phyloP scores from a whole-genome alignment of 1,140 invertebrate species.

The Pseudomyrmex gracilis region DNA sequence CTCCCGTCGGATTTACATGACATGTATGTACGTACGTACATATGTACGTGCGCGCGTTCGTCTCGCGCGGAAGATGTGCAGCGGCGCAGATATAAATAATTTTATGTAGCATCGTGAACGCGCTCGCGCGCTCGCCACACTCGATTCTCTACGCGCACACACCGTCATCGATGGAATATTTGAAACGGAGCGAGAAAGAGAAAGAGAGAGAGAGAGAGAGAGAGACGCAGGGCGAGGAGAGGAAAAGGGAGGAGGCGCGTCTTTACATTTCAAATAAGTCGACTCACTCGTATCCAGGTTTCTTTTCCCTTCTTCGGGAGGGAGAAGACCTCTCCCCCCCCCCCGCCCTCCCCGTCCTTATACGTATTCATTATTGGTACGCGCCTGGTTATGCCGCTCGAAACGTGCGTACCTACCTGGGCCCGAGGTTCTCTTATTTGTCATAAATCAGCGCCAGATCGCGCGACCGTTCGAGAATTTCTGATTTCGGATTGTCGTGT shows the following conservation, averaged over 20 bases:
- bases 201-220: conserved; percentile 26
- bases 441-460: conserved; percentile 82
- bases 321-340: conserved; percentile 41
- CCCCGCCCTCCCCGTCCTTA: conserved; percentile 74
- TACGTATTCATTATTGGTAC: conserved; percentile 84
- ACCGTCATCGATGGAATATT: conserved; percentile 75
- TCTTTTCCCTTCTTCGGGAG: conserved; percentile 45
- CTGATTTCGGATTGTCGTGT: conserved; percentile 61
- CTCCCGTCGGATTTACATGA: conserved; percentile 45
- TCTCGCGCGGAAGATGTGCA: conserved; percentile 46
- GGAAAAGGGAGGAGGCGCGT: conserved; percentile 73
- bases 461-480: conserved; percentile 72
- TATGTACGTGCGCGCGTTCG: conserved; percentile 29
- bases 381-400: conserved; percentile 77
- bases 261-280: conserved; percentile 84
- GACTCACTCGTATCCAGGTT: conserved; percentile 71
- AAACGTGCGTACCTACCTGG: conserved; percentile 72
- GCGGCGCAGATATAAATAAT: conserved; percentile 78
- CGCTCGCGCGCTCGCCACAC: conserved; percentile 81
- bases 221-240: background rate
- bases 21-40: conserved; percentile 14
- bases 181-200: conserved; percentile 36
- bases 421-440: conserved; percentile 80
- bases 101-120: conserved; percentile 77
- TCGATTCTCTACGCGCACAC: conserved; percentile 74